Percentiles rank a stretch among this genome's conserved stretches.
These are phyloP conservation scores for Pygocentrus nattereri DNA, from an alignment of 2,797 vertebrate species.

Conservation along the genomic window DNA sequence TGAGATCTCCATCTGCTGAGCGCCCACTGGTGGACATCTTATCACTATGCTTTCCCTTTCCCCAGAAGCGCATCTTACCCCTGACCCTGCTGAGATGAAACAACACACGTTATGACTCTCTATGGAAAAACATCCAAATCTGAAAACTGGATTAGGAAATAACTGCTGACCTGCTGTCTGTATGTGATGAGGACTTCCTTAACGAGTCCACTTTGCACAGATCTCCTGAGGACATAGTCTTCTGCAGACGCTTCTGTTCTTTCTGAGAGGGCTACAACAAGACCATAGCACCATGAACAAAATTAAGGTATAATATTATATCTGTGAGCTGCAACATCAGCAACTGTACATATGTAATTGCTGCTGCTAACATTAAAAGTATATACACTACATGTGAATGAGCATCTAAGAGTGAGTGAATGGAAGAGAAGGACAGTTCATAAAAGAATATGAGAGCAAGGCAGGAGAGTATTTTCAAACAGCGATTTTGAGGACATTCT, in stretches of 20 bases:
- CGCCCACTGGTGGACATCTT: conserved; percentile 77
- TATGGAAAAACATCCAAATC: background rate
- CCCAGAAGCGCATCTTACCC: conserved; percentile 96
- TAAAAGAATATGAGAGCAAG: conserved; percentile 51
- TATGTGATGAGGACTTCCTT: conserved; percentile 76
- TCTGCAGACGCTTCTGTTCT: conserved; percentile 86
- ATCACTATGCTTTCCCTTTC: conserved; percentile 90
- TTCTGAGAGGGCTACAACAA: conserved; percentile 60
- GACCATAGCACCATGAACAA: conserved; percentile 29
- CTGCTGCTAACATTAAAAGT: no score
- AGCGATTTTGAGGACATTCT: background rate
- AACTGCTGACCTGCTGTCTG: conserved; percentile 51
- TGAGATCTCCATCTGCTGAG: conserved; percentile 45
- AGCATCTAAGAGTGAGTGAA: background rate
- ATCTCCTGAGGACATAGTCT: conserved; percentile 95
- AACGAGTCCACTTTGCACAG: conserved; percentile 82
- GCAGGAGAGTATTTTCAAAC: conserved; percentile 24
- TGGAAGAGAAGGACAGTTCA: background rate
- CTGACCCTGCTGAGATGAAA: conserved; percentile 72
- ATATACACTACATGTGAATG: background rate
- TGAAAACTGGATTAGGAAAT: background rate
- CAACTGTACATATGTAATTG: background rate
- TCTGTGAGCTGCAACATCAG: background rate
- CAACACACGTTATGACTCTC: background rate
- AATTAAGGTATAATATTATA: background rate